phyloP scores from a whole-genome alignment of 1,140 invertebrate genomes.

The Zaprionus nigranus region DNA sequence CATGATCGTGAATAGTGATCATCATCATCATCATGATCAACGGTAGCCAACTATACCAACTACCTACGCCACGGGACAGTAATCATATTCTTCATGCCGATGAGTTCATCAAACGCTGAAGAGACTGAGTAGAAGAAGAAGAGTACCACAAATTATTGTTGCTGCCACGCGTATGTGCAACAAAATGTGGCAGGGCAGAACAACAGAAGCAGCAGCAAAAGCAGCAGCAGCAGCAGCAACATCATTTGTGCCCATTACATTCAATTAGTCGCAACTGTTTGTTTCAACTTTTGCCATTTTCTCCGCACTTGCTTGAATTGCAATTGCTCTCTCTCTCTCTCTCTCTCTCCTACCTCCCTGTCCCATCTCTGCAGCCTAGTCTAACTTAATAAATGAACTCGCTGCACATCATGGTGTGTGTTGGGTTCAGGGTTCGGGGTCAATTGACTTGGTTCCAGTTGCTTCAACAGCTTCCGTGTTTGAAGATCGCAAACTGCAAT shows the following conservation, averaged over 20 bases:
- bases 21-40: slow-evolving; percentile 41
- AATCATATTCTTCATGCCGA: slow-evolving; percentile 51
- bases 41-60: slow-evolving; percentile 59
- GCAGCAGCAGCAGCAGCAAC: slow-evolving; percentile 27
- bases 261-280: slow-evolving; percentile 76
- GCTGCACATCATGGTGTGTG: neutral
- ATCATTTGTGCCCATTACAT: slow-evolving; percentile 81
- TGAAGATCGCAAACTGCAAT: slow-evolving; percentile 16
- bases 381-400: slow-evolving; percentile 50
- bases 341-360: too few relatives aligned
- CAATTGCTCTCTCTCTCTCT: neutral
- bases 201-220: slow-evolving; percentile 29
- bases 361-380: neutral
- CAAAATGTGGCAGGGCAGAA: slow-evolving; percentile 4
- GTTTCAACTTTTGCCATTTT: slow-evolving; percentile 67
- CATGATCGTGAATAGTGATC: slow-evolving; percentile 4
- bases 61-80: slow-evolving; percentile 40
- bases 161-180: slow-evolving; percentile 39
- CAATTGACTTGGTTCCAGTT: slow-evolving; percentile 37
- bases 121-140: slow-evolving; percentile 28
- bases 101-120: slow-evolving; percentile 77
- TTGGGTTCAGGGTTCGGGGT: slow-evolving; percentile 31
- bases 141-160: slow-evolving; percentile 70
- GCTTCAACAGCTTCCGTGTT: slow-evolving; percentile 38
- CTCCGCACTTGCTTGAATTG: slow-evolving; percentile 55